Conservation (phyloP, 2,113 vertebrate species). For the Alectura lathami region DNA sequence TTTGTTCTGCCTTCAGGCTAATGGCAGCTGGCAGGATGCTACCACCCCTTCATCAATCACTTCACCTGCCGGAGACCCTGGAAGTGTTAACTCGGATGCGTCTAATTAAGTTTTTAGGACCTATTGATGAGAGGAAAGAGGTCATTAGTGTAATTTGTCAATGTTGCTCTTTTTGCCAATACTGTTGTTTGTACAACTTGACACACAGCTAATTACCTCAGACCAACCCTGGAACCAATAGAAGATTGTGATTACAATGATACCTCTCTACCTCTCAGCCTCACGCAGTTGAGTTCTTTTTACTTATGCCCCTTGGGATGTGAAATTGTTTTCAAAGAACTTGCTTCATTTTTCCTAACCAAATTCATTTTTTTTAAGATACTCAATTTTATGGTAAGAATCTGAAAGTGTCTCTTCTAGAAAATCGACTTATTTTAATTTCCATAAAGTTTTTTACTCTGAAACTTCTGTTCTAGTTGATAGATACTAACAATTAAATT, state of each 20-base stretch:
- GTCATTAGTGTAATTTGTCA: conserved; percentile 37
- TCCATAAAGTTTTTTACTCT: conserved; percentile 14
- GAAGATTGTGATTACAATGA: conserved; percentile 67
- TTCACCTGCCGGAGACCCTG: conserved; percentile 79
- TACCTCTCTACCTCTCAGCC: conserved; percentile 74
- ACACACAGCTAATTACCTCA: conserved; percentile 60
- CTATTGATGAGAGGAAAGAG: conserved; percentile 58
- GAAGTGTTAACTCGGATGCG: conserved; percentile 84
- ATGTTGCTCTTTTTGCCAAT: conserved; percentile 29
- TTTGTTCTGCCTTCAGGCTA: conserved; percentile 74
- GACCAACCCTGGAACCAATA: conserved; percentile 58
- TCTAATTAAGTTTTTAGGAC: conserved; percentile 77
- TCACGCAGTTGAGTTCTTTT: conserved; percentile 52
- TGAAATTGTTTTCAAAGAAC: neutral
- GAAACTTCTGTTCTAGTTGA: conserved; percentile 40
- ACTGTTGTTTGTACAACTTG: conserved; percentile 35
- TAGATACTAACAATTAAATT: conserved; percentile 31
- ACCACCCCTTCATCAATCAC: conserved; percentile 80
- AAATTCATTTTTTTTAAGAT: neutral
- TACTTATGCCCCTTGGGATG: conserved; percentile 4
- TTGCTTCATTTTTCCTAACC: conserved; percentile 26
- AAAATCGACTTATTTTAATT: conserved; percentile 47
- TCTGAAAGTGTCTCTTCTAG: neutral
- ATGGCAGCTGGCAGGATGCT: conserved; percentile 86
- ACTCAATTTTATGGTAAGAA: neutral